A percentile compares a stretch with the other conserved stretches of the same genome.
Evolutionary conservation across 2,888 invertebrate genomes (phyloP).

Genomic region (Furcula furcula): DNA sequence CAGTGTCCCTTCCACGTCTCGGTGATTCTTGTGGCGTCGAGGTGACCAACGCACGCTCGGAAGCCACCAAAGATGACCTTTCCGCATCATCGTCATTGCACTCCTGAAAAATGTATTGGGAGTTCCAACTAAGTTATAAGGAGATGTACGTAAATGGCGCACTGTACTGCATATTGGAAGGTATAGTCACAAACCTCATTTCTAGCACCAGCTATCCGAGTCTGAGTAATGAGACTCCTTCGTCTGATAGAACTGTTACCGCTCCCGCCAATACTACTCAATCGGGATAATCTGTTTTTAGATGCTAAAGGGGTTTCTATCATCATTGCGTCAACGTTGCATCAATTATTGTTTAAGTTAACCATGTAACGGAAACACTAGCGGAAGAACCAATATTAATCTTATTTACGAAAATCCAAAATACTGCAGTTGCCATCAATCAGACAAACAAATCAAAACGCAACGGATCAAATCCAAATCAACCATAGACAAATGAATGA

Average conservation of each 20-base stretch:
- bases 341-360: too few relatives aligned
- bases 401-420: conserved; percentile 7
- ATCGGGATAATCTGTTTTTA: conserved; percentile 48
- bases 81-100: conserved; percentile 84
- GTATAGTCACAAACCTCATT: conserved; percentile 54
- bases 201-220: conserved; percentile 35
- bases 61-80: conserved; percentile 72
- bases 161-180: neutral
- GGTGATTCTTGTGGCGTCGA: conserved; percentile 59
- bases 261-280: conserved; percentile 66
- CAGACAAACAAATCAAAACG: too few relatives aligned
- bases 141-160: too few relatives aligned
- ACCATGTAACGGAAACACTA: too few relatives aligned
- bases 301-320: conserved; percentile 59
- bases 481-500: too few relatives aligned
- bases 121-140: too few relatives aligned
- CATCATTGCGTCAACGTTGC: conserved; percentile 38
- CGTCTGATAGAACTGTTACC: conserved; percentile 52
- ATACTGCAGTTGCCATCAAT: conserved; percentile 16
- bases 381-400: too few relatives aligned
- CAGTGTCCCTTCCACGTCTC: conserved; percentile 46
- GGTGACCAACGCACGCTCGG: conserved; percentile 61
- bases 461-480: too few relatives aligned
- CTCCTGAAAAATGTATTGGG: conserved; percentile 53
- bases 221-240: conserved; percentile 60